Base-by-base conservation (phyloP, 2,888 invertebrate genomes). In the Sphaerophoria rueppellii region DNA sequence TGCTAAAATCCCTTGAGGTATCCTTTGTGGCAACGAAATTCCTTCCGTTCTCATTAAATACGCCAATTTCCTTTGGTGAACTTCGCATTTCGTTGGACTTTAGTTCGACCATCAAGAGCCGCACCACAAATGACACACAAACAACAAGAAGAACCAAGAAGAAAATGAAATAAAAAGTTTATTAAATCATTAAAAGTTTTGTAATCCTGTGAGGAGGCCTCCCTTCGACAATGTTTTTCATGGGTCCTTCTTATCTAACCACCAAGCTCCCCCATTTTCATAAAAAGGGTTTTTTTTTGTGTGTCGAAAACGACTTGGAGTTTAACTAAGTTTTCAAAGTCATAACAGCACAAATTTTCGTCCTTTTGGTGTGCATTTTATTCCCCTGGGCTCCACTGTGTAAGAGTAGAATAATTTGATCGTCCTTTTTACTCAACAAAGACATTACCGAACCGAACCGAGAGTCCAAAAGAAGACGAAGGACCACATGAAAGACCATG, bases 51-150 rank as follows among this genome's bases (percentile, higher is more conserved):
- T 92, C 91, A 90, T 91, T 91, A 90, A 91, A 91, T 89, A 89
- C 89, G 88, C 91, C 91, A 89, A 92, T 91, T 90, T 92, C 91
- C 91, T 92, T 92, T 89, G 91, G 91, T 87, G 92, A 92, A 89
- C 89, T 91, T 90, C 93, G 92, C 88, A 93, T 93, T 90, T 93
- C 93, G 89, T 93, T 93, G 81, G 93, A 92, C 93, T 93, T 88
- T 81, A 43, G 9, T 11, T 43, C 4, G 4, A 55, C 75, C 75
- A 67, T 61, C 24, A 24, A 24, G 24, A 24, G 24, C 24, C 50
- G 69, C 72, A 71, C 32, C 24, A 24, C 24, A 24, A 78, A 58
- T 73, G 75, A 73, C 74, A 73, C 57, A 73, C 57, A 73, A 58
- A 54, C 69, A 69, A 50, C n/a, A 37, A 37, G 6, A 87, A 52